These are phyloP conservation scores for Euphonia xanthogaster DNA, from an alignment of 2,797 vertebrate genomes.

Conservation along the genomic window DNA sequence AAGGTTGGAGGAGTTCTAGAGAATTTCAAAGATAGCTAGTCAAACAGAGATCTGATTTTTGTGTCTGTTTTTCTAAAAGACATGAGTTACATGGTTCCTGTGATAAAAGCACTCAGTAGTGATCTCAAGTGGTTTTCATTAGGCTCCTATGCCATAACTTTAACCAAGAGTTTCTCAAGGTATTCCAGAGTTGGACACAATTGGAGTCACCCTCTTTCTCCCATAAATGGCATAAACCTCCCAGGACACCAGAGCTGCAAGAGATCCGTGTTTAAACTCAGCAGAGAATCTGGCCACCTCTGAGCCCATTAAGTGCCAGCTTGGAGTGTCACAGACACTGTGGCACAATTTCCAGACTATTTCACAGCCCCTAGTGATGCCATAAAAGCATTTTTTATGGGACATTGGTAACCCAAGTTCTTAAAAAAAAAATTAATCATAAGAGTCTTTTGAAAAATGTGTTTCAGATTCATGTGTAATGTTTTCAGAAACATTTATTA, in stretches of 20 bases:
- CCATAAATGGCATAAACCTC: neutral
- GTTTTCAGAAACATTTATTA: neutral
- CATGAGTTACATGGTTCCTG: neutral
- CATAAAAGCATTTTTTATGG: neutral
- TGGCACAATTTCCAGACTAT: neutral
- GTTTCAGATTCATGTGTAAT: neutral
- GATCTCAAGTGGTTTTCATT: neutral
- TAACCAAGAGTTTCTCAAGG: neutral
- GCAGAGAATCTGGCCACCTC: neutral
- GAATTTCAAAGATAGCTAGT: neutral
- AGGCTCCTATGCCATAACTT: neutral
- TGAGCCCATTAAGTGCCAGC: neutral
- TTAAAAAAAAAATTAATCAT: neutral
- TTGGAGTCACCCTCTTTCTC: neutral
- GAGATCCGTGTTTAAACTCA: neutral
- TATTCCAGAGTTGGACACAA: neutral
- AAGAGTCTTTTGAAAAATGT: neutral
- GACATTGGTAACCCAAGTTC: neutral
- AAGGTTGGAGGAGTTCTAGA: neutral
- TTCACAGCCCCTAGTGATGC: neutral
- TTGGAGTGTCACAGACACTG: neutral
- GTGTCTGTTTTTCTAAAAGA: neutral
- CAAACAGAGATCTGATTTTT: neutral
- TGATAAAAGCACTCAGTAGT: neutral
- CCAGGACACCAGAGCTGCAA: neutral